Conservation (phyloP, 2,888 invertebrate species). For the Globia sparganii region DNA sequence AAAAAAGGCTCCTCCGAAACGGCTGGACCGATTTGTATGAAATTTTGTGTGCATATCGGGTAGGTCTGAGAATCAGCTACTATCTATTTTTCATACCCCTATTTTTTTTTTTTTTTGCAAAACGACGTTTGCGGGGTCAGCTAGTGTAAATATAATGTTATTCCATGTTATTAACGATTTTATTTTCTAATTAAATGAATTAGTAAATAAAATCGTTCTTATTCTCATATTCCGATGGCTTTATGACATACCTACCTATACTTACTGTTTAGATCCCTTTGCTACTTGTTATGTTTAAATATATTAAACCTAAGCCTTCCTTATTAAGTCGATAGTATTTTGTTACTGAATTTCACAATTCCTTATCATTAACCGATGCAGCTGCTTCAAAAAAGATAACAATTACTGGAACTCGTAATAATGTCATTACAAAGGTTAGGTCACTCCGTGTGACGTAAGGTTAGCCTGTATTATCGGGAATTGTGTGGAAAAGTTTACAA, state of each 20-base stretch:
- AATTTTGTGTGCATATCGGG: too few species aligned
- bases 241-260: neutral
- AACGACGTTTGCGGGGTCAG: too few species aligned
- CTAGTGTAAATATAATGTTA: too few species aligned
- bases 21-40: too few species aligned
- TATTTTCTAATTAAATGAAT: too few species aligned
- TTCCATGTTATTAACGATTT: too few species aligned
- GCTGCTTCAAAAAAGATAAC: constrained; percentile 24
- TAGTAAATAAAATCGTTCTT: too few species aligned
- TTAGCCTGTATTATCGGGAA: constrained; percentile 17
- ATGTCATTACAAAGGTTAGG: constrained; percentile 42
- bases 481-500: constrained; percentile 40
- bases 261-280: neutral
- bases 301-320: neutral
- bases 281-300: neutral
- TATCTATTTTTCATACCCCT: too few species aligned
- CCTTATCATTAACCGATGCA: constrained; percentile 27
- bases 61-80: too few species aligned
- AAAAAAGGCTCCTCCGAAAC: too few species aligned
- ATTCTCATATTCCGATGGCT: too few species aligned
- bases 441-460: constrained; percentile 13
- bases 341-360: constrained; percentile 5
- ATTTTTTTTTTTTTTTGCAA: too few species aligned
- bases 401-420: constrained; percentile 33
- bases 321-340: neutral